Evolutionary conservation across 2,888 invertebrate genomes (phyloP).

Genomic region (Brachyptera putata): DNA sequence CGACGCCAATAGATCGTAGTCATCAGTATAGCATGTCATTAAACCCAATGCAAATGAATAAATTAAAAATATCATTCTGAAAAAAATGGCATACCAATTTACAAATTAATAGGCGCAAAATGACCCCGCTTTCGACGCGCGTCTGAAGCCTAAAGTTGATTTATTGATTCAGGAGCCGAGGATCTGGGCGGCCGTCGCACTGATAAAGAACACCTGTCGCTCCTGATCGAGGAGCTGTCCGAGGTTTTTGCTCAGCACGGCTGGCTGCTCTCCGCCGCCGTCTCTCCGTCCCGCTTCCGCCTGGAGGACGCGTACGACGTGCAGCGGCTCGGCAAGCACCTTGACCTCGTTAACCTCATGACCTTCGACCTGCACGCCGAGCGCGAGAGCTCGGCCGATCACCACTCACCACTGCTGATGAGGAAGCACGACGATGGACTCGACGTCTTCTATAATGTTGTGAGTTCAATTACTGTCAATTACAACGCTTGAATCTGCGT

Average conservation of each 20-base stretch:
- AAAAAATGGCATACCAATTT: too few species aligned
- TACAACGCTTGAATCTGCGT: too few species aligned
- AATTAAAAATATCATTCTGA: too few species aligned
- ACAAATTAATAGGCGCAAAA: too few species aligned
- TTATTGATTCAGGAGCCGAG: constrained; percentile 41
- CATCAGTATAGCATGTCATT: too few species aligned
- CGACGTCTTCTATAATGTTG: constrained; percentile 52
- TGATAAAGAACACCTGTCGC: constrained; percentile 54
- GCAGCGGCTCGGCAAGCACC: constrained; percentile 51
- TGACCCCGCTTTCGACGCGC: too few species aligned
- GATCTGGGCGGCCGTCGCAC: constrained; percentile 46
- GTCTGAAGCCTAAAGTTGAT: too few species aligned
- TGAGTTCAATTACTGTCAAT: too few species aligned
- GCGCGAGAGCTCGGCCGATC: constrained; percentile 44
- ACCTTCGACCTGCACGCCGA: constrained; percentile 59
- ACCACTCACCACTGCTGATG: constrained; percentile 50
- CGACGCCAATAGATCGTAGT: too few species aligned
- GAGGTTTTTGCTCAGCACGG: constrained; percentile 56
- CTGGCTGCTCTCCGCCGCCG: constrained; percentile 54
- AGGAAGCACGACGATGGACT: constrained; percentile 49
- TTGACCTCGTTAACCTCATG: constrained; percentile 65
- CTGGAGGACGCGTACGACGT: constrained; percentile 65
- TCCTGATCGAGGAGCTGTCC: constrained; percentile 56
- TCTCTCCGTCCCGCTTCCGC: constrained; percentile 57
- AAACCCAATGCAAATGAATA: too few species aligned